Conservation (phyloP, 1,140 invertebrate species). For the Onthophagus taurus region DNA sequence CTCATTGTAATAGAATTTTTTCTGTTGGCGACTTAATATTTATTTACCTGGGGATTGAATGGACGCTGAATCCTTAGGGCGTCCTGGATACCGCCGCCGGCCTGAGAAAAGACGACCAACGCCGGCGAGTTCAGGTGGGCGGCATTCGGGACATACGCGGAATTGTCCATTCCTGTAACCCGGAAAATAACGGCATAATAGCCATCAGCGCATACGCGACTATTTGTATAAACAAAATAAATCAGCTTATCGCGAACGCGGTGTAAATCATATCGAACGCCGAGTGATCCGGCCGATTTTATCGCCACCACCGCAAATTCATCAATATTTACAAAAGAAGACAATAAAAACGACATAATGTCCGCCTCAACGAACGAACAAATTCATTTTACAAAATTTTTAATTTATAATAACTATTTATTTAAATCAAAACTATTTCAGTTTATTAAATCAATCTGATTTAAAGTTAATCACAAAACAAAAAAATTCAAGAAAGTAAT, state of each 20-base stretch:
- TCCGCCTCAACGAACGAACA: too few species aligned
- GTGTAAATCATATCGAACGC: not conserved
- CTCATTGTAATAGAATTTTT: not conserved
- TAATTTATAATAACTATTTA: too few species aligned
- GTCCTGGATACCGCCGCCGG: slow-evolving; percentile 61
- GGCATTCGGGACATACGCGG: slow-evolving; percentile 40
- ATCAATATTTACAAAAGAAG: too few species aligned
- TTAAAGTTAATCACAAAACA: too few species aligned
- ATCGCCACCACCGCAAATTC: too few species aligned
- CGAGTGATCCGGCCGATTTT: too few species aligned
- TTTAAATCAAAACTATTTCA: too few species aligned
- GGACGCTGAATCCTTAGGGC: slow-evolving; percentile 64
- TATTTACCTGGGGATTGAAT: slow-evolving; percentile 54
- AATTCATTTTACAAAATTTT: too few species aligned
- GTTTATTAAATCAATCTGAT: too few species aligned
- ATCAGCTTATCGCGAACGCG: slow-evolving; percentile 6
- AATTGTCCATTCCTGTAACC: slow-evolving; percentile 36
- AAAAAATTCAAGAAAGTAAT: too few species aligned
- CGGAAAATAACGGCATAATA: slow-evolving; percentile 2
- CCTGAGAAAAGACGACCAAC: slow-evolving; percentile 72
- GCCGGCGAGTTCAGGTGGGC: slow-evolving; percentile 63
- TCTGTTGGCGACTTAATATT: not conserved
- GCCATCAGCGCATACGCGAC: not conserved
- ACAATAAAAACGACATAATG: too few species aligned
- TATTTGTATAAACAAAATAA: slow-evolving; percentile 11